Percentiles rank a stretch among this genome's conserved stretches.
These are phyloP conservation scores for Malurus splendens DNA, from an alignment of 2,797 vertebrate genomes.

Conservation along the genomic window DNA sequence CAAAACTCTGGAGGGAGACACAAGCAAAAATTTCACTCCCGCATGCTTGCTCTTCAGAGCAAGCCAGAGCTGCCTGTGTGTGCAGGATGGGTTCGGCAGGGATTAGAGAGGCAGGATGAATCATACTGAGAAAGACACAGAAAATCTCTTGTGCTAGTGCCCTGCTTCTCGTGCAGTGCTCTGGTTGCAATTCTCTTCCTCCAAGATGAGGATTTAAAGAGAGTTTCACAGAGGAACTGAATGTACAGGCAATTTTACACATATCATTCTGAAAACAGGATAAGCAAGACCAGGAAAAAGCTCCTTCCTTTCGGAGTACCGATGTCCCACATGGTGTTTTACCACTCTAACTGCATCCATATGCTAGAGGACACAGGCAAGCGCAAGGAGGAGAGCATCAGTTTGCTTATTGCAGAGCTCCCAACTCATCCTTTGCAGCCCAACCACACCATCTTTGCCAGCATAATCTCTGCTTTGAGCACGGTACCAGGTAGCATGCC, in stretches of 20 bases:
- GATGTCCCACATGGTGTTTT: background rate
- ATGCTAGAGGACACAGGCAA: background rate
- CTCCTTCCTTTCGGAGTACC: background rate
- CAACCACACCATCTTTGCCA: background rate
- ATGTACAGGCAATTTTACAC: background rate
- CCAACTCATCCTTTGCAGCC: background rate
- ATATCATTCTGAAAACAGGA: background rate
- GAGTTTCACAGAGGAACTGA: background rate
- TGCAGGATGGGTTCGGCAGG: background rate
- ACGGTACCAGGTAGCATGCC: background rate
- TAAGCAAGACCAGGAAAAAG: background rate
- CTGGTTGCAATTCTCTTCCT: background rate
- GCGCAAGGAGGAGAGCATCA: background rate
- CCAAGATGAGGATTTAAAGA: background rate
- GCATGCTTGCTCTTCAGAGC: background rate
- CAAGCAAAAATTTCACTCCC: background rate
- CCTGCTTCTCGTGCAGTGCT: background rate
- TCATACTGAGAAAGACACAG: background rate
- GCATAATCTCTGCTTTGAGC: background rate
- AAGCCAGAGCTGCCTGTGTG: background rate
- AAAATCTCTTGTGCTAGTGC: background rate
- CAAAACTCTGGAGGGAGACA: background rate
- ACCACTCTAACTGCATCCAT: constrained; percentile 15
- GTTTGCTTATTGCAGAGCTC: background rate
- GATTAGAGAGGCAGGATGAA: background rate